These are phyloP conservation scores for Chloromyia formosa DNA, from an alignment of 2,888 invertebrate genomes.

Conservation along the genomic window DNA sequence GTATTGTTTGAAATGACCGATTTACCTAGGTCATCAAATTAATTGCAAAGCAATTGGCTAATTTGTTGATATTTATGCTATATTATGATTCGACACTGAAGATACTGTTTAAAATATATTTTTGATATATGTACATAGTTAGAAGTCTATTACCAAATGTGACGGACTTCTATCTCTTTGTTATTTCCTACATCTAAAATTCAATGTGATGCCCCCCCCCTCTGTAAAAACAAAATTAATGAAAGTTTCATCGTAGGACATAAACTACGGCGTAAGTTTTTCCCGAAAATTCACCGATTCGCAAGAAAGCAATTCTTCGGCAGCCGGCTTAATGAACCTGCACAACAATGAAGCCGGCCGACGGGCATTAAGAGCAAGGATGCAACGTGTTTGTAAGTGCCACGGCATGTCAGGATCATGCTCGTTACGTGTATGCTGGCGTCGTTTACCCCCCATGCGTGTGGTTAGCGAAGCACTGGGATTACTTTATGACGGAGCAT, in stretches of 20 bases:
- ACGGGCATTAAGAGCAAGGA: conserved; percentile 77
- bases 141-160: too few relatives aligned
- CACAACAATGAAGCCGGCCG: conserved; percentile 94
- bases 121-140: too few relatives aligned
- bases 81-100: too few relatives aligned
- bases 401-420: conserved; percentile 95
- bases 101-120: too few relatives aligned
- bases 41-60: too few relatives aligned
- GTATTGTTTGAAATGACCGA: background rate
- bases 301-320: conserved; percentile 76
- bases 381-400: conserved; percentile 91
- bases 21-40: background rate
- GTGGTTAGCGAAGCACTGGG: conserved; percentile 80
- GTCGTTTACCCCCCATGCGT: conserved; percentile 80
- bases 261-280: conserved; percentile 84
- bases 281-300: conserved; percentile 88
- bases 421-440: conserved; percentile 90
- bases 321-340: conserved; percentile 85
- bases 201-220: too few relatives aligned
- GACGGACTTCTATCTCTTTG: too few relatives aligned
- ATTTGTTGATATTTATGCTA: too few relatives aligned
- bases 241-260: conserved; percentile 68
- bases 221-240: background rate
- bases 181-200: too few relatives aligned
- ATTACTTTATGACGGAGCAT: conserved; percentile 86